Evolutionary conservation across 2,113 vertebrate genomes (phyloP).

Genomic region (Poicephalus gulielmi): DNA sequence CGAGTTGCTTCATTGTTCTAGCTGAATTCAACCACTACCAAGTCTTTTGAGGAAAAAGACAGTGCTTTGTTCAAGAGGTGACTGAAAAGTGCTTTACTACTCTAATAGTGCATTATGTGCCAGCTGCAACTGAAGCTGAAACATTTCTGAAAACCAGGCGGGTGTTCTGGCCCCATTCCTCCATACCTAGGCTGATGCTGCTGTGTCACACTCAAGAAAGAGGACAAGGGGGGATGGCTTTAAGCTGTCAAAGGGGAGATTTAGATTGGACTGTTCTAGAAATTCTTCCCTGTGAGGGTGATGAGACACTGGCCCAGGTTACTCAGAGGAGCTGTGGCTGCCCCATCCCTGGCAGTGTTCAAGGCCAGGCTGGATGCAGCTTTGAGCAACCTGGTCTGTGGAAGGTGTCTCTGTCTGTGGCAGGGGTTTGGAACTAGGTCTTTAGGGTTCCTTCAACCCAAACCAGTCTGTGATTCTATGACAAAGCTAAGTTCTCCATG

Average conservation of each 20-base stretch:
- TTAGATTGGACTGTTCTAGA: neutral
- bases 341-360: neutral
- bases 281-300: neutral
- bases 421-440: neutral
- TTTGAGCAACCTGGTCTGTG: neutral
- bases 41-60: constrained; percentile 31
- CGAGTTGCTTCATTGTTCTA: constrained; percentile 17
- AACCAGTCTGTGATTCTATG: neutral
- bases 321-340: neutral
- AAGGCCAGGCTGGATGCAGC: neutral
- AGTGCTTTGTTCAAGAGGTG: neutral
- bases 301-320: neutral
- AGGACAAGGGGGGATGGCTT: neutral
- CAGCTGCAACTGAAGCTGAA: neutral
- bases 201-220: neutral
- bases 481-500: neutral
- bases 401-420: neutral
- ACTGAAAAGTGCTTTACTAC: neutral
- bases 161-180: neutral
- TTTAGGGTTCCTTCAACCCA: neutral
- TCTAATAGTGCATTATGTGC: neutral
- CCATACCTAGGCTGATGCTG: neutral
- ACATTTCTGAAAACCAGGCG: neutral
- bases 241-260: neutral
- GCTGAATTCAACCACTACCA: neutral